These are phyloP conservation scores for Temnothorax rugatulus DNA, from an alignment of 2,888 invertebrate genomes.

Conservation along the genomic window DNA sequence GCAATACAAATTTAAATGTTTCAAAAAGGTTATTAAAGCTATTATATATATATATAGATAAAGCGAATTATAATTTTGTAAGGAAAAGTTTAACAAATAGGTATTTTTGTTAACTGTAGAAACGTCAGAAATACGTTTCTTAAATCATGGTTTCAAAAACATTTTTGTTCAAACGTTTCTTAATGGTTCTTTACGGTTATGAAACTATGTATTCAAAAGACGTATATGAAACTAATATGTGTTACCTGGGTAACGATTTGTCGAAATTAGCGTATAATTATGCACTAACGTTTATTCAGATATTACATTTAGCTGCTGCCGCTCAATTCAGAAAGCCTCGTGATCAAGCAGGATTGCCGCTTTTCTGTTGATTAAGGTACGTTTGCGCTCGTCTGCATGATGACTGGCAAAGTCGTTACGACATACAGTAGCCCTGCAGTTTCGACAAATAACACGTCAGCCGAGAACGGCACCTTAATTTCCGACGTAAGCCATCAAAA, in stretches of 20 bases:
- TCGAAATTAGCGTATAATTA: conserved; percentile 20
- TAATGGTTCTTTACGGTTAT: no score
- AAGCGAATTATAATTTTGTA: no score
- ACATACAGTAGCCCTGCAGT: conserved; percentile 85
- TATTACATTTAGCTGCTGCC: conserved; percentile 15
- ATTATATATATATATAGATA: no score
- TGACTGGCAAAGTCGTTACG: conserved; percentile 94
- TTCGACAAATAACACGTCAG: conserved; percentile 75
- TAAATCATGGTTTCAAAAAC: no score
- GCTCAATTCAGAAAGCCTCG: neutral
- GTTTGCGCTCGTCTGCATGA: conserved; percentile 95
- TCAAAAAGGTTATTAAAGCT: no score
- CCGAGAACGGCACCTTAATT: conserved; percentile 38
- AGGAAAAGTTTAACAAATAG: no score
- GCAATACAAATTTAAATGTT: no score
- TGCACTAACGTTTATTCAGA: conserved; percentile 10
- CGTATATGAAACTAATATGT: no score
- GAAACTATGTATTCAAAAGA: no score
- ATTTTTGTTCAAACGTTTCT: no score
- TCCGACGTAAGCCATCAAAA: conserved; percentile 57
- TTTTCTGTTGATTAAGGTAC: conserved; percentile 87
- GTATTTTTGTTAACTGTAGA: no score
- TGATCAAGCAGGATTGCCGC: conserved; percentile 28
- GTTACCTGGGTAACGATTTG: neutral
- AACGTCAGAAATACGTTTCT: no score